These are phyloP conservation scores for Conistra vaccinii DNA, from an alignment of 2,888 invertebrate species.

Conservation along the genomic window DNA sequence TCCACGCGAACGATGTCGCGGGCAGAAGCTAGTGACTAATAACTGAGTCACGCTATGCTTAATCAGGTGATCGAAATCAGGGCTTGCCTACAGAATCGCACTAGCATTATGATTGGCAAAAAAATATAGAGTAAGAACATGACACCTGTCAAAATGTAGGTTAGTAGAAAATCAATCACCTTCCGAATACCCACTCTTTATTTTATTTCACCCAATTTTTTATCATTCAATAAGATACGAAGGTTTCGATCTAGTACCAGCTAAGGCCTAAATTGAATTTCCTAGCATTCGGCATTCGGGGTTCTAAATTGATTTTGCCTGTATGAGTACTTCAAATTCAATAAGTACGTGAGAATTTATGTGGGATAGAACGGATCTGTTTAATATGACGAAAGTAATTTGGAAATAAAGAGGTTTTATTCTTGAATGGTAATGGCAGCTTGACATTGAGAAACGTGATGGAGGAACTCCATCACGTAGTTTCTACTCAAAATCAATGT, in stretches of 20 bases:
- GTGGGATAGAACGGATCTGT: not conserved
- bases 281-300: conserved; percentile 23
- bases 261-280: conserved; percentile 39
- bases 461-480: too few species aligned
- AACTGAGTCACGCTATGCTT: conserved; percentile 9
- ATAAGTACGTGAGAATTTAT: conserved; percentile 12
- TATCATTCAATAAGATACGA: conserved; percentile 15
- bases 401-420: conserved; percentile 5
- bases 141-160: conserved; percentile 23
- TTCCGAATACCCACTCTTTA: not conserved
- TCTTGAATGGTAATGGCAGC: too few species aligned
- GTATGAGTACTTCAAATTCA: conserved; percentile 19
- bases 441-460: too few species aligned
- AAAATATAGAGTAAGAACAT: not conserved
- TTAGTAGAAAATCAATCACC: conserved; percentile 42
- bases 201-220: conserved; percentile 34
- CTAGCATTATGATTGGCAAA: conserved; percentile 9
- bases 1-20: too few species aligned
- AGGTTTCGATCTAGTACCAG: conserved; percentile 23
- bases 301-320: conserved; percentile 35
- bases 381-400: conserved; percentile 3
- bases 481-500: too few species aligned
- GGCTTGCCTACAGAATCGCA: not conserved
- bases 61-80: conserved; percentile 16
- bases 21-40: too few species aligned